Percentiles rank a stretch among this genome's conserved stretches.
Evolutionary conservation across 2,113 vertebrate genomes (phyloP).

Genomic region (Lethenteron camtschaticum): DNA sequence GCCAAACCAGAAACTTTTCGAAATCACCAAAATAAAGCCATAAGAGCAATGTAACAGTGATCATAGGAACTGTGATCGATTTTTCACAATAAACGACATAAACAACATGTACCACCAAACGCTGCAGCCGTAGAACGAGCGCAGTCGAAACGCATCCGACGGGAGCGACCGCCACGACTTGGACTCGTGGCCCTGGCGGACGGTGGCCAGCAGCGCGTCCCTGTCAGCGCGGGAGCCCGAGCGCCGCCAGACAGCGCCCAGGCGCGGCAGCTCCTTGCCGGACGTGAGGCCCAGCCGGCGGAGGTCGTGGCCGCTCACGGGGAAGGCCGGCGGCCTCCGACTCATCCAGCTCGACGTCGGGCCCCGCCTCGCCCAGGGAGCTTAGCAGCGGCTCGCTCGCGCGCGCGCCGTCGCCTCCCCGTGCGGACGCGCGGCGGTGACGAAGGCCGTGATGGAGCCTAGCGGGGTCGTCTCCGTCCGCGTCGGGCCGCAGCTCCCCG

Average conservation of each 20-base stretch:
- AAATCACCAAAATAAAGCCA: no score
- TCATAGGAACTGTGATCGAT: no score
- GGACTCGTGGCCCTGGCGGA: conserved; percentile 12
- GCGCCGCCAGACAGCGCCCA: conserved; percentile 62
- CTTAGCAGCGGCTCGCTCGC: conserved; percentile 51
- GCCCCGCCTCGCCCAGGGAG: conserved; percentile 49
- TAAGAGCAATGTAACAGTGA: no score
- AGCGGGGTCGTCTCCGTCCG: conserved; percentile 18
- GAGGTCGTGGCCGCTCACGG: conserved; percentile 64
- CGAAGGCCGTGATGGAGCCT: no score
- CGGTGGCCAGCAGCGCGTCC: conserved; percentile 48
- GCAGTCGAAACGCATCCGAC: no score
- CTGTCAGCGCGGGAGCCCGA: conserved; percentile 58
- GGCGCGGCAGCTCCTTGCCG: conserved; percentile 56
- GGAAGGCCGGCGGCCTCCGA: conserved; percentile 58
- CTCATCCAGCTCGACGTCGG: conserved; percentile 32
- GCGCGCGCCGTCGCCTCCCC: conserved; percentile 13
- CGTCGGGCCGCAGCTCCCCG: conserved; percentile 34
- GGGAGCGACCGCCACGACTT: no score
- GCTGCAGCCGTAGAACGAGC: no score
- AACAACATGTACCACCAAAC: no score
- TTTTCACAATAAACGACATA: no score
- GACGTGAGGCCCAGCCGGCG: conserved; percentile 46
- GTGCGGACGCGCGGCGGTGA: no score
- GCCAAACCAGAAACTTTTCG: no score